Base-by-base conservation (phyloP, 2,797 vertebrate species). In the Phoxinus dragarum region DNA sequence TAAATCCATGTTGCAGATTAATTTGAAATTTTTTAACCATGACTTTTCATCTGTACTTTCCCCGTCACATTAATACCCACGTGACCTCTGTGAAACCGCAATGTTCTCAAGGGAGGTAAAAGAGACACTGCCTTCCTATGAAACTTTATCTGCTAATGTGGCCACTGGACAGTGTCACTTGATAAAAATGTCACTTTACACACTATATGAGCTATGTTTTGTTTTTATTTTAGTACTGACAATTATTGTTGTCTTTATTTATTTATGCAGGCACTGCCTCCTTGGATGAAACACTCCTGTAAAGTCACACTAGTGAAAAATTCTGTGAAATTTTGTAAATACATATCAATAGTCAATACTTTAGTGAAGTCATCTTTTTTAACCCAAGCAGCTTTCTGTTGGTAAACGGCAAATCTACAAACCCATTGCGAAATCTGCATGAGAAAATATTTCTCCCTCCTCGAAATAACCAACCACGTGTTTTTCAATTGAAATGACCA, bases 131-230 rank as follows among this genome's bases (percentile, higher is more conserved):
- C 23, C 75, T 44, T 77, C 36, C 34, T 19, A 40, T 78, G 76
- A 78, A 78, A 78, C 8, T 42, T 12, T 31, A 78, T 64, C 56
- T 78, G 56, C 38, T 78, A 12, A 44, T 78, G 56, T 31, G 56
- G 56, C 16, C n/a, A 44, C 23, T 64, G 5, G 23, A 11, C n/a
- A 77, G 75, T 19, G 38, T 64, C 44, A 44, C 38, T 61, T 78
- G 7, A 54, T 27, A 61, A 61, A 61, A 61, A 27, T 42, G 23
- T 27, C 23, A 40, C 11, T 76, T 77, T 59, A 14, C 34, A 27
- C 36, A 27, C 36, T 27, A 69, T 69, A 23, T 34, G 36, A 40
- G 17, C 16, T 31, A 1, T 54, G 9, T 49, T 76, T 59, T 59
- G 52, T 38, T 76, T 76, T 76, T 38, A 23, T 54, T 49, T 54